Percentiles rank a stretch among this genome's conserved stretches.
Conservation (phyloP, 2,797 vertebrate genomes). For the Echiichthys vipera region DNA sequence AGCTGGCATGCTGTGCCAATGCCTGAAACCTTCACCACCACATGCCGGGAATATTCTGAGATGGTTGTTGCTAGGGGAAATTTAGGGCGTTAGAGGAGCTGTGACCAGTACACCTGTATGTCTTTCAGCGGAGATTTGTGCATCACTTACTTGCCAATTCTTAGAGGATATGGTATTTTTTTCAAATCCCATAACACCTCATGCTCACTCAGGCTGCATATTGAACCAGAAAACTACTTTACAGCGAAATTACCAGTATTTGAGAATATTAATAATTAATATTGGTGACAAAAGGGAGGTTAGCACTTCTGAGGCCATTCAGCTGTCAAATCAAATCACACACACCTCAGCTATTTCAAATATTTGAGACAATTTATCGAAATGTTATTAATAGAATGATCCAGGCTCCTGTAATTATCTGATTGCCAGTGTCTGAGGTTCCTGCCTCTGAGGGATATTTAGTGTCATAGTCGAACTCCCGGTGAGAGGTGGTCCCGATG, state of each 20-base stretch:
- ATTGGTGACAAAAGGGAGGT: constrained; percentile 48
- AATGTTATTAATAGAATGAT: constrained; percentile 74
- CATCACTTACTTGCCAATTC: neutral
- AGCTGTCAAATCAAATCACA: constrained; percentile 66
- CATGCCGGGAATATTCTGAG: constrained; percentile 54
- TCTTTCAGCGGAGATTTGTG: constrained; percentile 23
- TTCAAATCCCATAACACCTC: neutral
- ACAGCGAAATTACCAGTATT: constrained; percentile 43
- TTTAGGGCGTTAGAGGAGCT: constrained; percentile 26
- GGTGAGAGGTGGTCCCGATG: constrained; percentile 70
- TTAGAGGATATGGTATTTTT: constrained; percentile 2
- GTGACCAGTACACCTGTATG: constrained; percentile 48
- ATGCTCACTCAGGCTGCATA: constrained; percentile 2
- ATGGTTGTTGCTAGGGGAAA: constrained; percentile 66
- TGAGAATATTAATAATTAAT: constrained; percentile 56
- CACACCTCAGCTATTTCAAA: constrained; percentile 62
- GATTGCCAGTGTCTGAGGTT: constrained; percentile 57
- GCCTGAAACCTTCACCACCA: constrained; percentile 44
- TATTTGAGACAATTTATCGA: constrained; percentile 76
- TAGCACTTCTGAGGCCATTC: constrained; percentile 60
- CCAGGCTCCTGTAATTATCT: constrained; percentile 69
- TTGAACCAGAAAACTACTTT: constrained; percentile 13
- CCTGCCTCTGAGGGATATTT: constrained; percentile 70
- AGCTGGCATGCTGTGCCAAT: constrained; percentile 62
- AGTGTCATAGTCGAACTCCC: constrained; percentile 71